These are phyloP conservation scores for Syndactyla subalaris DNA, from an alignment of 2,797 vertebrate genomes.

Conservation along the genomic window DNA sequence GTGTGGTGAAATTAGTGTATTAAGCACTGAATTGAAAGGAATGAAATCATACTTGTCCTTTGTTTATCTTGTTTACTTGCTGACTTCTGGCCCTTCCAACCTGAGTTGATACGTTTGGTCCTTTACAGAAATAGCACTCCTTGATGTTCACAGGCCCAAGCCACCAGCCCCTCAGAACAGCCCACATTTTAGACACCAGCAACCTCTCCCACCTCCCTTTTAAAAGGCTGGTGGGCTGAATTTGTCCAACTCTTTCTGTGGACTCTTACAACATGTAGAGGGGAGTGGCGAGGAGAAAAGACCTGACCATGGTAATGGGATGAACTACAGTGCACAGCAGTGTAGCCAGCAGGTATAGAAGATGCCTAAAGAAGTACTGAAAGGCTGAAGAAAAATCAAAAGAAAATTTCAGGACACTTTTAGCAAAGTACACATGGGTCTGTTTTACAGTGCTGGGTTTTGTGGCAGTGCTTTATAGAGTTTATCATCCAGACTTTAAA, in stretches of 20 bases:
- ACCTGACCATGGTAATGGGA: neutral
- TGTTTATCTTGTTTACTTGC: neutral
- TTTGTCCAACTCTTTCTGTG: neutral
- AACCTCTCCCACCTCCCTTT: neutral
- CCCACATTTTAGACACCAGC: neutral
- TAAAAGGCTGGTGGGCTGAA: neutral
- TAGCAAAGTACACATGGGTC: neutral
- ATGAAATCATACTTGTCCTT: neutral
- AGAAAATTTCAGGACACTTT: neutral
- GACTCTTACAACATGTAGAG: fast-evolving
- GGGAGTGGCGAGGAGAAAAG: neutral
- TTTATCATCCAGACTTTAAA: neutral
- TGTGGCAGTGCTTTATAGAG: neutral
- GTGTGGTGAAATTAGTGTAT: neutral
- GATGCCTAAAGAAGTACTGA: neutral
- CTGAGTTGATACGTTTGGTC: neutral
- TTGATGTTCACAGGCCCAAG: neutral
- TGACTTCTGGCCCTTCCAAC: neutral
- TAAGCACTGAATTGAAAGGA: neutral
- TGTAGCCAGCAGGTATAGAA: fast-evolving
- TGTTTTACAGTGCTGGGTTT: neutral
- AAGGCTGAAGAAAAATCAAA: neutral
- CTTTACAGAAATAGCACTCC: neutral
- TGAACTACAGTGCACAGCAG: neutral
- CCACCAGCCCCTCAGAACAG: neutral